Percentiles rank a stretch among this genome's conserved stretches.
Conservation (phyloP, 2,888 invertebrate genomes). For the Coenonympha glycerion region DNA sequence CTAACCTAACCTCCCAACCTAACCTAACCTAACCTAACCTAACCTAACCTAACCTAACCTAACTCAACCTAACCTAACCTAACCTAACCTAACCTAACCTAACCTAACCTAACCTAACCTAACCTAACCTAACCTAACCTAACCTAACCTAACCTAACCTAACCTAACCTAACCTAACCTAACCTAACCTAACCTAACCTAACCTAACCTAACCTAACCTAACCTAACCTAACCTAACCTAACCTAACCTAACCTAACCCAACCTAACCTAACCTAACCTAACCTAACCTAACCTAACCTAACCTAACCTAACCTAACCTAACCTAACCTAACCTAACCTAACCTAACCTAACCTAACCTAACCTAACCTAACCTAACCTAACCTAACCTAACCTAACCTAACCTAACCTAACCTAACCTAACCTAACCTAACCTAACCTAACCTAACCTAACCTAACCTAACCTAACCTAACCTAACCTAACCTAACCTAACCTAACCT, state of each 20-base stretch:
- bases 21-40: constrained; percentile 1
- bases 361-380: too few relatives aligned
- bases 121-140: constrained; percentile 1
- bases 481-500: too few relatives aligned
- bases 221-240: neutral
- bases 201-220: neutral
- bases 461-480: too few relatives aligned
- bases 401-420: too few relatives aligned
- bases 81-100: constrained; percentile 1
- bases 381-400: too few relatives aligned
- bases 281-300: neutral
- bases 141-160: constrained; percentile 1
- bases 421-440: too few relatives aligned
- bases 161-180: constrained; percentile 1
- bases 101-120: neutral
- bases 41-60: constrained; percentile 1
- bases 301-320: neutral
- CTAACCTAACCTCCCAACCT: neutral
- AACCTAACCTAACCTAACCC: neutral
- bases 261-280: neutral
- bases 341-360: too few relatives aligned
- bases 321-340: neutral
- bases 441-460: too few relatives aligned
- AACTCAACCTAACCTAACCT: neutral
- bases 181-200: constrained; percentile 1